phyloP scores from a whole-genome alignment of 2,888 invertebrate species.

The Crematogaster levior region DNA sequence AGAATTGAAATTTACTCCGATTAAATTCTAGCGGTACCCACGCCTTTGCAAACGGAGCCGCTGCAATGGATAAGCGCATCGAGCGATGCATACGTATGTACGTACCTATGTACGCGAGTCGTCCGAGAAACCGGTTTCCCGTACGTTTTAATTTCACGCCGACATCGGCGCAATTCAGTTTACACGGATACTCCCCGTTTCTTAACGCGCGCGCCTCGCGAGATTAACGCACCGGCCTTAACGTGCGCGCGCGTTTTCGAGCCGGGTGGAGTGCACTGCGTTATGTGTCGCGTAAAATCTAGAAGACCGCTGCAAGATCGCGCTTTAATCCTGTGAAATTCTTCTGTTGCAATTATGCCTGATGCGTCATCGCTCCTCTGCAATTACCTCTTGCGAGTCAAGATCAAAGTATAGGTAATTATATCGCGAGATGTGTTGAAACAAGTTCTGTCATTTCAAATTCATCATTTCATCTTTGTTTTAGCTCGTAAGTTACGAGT shows the following conservation, averaged over 20 bases:
- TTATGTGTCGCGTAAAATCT: constrained; percentile 2
- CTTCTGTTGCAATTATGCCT: neutral
- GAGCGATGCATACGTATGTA: constrained; percentile 21
- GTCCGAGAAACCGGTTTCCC: constrained; percentile 78
- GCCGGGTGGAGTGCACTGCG: neutral
- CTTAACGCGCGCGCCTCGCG: constrained; percentile 73
- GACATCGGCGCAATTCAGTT: constrained; percentile 84
- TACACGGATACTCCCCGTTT: constrained; percentile 82
- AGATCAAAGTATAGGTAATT: constrained; percentile 32
- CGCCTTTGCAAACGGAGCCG: constrained; percentile 42
- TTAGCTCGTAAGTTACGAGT: neutral
- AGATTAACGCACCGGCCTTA: constrained; percentile 68
- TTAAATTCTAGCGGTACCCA: constrained; percentile 71
- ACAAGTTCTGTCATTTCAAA: constrained; percentile 9
- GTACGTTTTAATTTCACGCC: constrained; percentile 85
- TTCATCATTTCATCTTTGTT: neutral
- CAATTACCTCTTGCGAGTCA: constrained; percentile 7
- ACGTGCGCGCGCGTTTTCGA: constrained; percentile 61
- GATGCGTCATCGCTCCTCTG: constrained; percentile 30
- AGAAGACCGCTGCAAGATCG: neutral
- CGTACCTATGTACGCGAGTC: constrained; percentile 29
- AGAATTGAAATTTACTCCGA: constrained; percentile 67
- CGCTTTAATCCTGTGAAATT: neutral
- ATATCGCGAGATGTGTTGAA: constrained; percentile 20
- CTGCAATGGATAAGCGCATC: constrained; percentile 48